A percentile compares a stretch with the other conserved stretches of the same genome.
Evolutionary conservation across 2,113 vertebrate species (phyloP).

Genomic region (Thinocorus orbignyianus): DNA sequence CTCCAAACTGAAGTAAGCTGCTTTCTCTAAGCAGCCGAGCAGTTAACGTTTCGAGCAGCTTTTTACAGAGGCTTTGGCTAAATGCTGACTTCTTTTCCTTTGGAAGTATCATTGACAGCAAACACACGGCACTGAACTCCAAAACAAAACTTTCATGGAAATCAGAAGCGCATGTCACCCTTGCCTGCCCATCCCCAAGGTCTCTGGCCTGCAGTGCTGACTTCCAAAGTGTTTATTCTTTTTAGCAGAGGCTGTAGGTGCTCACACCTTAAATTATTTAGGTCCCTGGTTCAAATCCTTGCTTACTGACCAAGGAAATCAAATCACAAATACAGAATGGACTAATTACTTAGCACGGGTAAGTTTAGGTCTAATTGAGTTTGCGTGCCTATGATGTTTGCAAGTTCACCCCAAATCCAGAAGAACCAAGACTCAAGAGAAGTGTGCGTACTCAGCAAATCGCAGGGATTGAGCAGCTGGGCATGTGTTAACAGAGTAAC

Average conservation of each 20-base stretch:
- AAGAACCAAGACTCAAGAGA: neutral
- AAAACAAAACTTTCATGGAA: neutral
- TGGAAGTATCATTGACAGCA: neutral
- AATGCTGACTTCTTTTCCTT: neutral
- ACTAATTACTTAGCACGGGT: neutral
- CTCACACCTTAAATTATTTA: neutral
- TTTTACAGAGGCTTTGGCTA: neutral
- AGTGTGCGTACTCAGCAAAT: neutral
- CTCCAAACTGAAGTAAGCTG: neutral
- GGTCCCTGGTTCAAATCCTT: neutral
- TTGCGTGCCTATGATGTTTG: neutral
- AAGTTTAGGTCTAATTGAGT: neutral
- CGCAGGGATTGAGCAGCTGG: neutral
- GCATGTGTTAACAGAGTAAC: neutral
- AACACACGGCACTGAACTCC: neutral
- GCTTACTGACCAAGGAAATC: neutral
- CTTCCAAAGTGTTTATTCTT: neutral
- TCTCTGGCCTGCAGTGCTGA: neutral
- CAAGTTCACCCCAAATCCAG: neutral
- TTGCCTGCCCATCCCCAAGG: neutral
- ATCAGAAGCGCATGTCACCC: neutral
- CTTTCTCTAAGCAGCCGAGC: neutral
- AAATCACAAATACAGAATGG: neutral
- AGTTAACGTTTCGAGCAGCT: neutral
- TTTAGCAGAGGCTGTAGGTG: neutral